phyloP scores from a whole-genome alignment of 2,113 vertebrate genomes.

The Meriones unguiculatus region DNA sequence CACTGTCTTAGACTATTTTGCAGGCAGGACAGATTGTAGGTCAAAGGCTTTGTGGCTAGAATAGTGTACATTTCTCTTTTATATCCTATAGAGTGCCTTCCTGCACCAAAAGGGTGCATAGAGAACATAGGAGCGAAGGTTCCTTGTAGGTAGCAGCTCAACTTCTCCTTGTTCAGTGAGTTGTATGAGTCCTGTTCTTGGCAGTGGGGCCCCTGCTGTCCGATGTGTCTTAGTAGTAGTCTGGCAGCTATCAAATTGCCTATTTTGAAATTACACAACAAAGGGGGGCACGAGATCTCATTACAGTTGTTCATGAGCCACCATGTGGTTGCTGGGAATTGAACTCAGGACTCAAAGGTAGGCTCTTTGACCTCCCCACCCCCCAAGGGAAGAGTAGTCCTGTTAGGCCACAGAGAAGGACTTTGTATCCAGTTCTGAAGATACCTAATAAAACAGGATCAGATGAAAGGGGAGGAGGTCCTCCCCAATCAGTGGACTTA shows the following conservation, averaged over 20 bases:
- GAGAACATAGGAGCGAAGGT: background rate
- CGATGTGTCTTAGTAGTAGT: background rate
- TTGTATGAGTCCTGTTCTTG: fast-evolving
- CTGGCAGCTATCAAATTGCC: background rate
- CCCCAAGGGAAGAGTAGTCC: no score
- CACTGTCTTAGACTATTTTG: background rate
- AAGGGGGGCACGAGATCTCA: no score
- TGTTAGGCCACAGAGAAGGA: no score
- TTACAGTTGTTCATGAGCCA: no score
- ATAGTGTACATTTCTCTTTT: background rate
- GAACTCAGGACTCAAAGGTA: no score
- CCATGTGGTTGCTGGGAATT: no score
- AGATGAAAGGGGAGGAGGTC: no score
- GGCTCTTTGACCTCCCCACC: no score
- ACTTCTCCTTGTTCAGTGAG: background rate
- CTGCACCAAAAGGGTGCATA: background rate
- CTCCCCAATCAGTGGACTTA: no score
- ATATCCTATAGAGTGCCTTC: background rate
- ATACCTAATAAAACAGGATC: no score
- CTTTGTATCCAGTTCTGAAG: no score
- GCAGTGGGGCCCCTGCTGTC: no score
- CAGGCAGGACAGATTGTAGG: background rate
- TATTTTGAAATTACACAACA: background rate
- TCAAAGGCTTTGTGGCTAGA: background rate
- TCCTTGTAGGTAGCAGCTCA: background rate